A percentile compares a stretch with the other conserved stretches of the same genome.
These are phyloP conservation scores for Papilio helenus DNA, from an alignment of 1,140 invertebrate species.

Conservation along the genomic window DNA sequence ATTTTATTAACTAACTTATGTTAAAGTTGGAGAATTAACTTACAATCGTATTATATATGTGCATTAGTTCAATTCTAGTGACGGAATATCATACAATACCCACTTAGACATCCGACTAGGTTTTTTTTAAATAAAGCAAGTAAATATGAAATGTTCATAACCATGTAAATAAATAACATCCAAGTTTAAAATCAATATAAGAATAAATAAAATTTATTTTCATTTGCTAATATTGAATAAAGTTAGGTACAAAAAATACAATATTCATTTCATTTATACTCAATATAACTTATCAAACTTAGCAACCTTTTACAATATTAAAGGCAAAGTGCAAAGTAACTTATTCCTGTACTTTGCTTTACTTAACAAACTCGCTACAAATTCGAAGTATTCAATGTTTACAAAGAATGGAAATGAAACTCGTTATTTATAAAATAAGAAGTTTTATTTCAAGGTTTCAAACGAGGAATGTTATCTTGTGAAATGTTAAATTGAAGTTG, in stretches of 20 bases:
- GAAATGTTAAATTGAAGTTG: neutral
- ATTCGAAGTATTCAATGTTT: slow-evolving; percentile 22
- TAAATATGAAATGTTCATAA: too few relatives aligned
- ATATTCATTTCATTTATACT: neutral
- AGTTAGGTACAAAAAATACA: neutral
- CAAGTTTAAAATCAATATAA: too few relatives aligned
- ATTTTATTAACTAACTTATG: slow-evolving; percentile 3
- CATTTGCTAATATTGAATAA: neutral
- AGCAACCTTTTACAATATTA: neutral
- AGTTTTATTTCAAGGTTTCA: neutral
- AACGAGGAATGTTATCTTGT: neutral
- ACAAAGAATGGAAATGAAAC: slow-evolving; percentile 19
- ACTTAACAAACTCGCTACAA: slow-evolving; percentile 6
- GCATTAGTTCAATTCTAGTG: neutral
- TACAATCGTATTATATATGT: neutral
- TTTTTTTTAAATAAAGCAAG: too few relatives aligned
- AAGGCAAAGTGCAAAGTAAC: slow-evolving; percentile 15
- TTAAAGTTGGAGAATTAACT: neutral
- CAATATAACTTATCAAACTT: neutral
- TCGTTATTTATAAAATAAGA: slow-evolving; percentile 7
- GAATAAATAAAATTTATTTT: neutral
- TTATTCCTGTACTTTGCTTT: neutral
- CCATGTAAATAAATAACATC: too few relatives aligned
- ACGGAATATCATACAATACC: neutral
- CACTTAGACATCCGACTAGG: too few relatives aligned